Percentiles rank a stretch among this genome's conserved stretches.
phyloP scores from a whole-genome alignment of 1,140 invertebrate genomes.

The Episyrphus balteatus region DNA sequence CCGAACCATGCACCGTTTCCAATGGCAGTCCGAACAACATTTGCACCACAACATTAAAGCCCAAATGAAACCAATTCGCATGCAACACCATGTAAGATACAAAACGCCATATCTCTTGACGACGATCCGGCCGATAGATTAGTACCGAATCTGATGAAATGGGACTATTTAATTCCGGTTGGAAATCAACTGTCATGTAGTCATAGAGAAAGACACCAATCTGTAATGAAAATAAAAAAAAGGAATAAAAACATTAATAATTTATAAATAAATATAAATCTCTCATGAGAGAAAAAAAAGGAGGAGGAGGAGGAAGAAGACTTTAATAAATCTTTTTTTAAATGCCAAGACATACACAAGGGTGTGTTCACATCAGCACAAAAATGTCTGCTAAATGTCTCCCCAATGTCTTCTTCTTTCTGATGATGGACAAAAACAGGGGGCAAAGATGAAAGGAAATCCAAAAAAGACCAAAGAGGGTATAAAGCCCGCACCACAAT shows the following conservation, averaged over 20 bases:
- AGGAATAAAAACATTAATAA: not conserved
- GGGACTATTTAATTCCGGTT: conserved; percentile 71
- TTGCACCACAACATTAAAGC: conserved; percentile 90
- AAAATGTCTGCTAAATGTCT: no score
- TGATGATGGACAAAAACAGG: no score
- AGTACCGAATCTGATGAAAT: conserved; percentile 83
- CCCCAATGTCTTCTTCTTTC: no score
- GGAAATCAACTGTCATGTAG: conserved; percentile 56
- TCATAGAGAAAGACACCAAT: conserved; percentile 85
- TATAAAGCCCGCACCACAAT: no score
- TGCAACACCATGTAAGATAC: conserved; percentile 90
- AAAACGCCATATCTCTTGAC: conserved; percentile 86
- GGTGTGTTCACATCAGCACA: no score
- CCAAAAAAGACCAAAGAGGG: no score
- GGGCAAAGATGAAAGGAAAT: no score
- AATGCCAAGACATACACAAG: no score
- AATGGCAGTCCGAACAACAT: conserved; percentile 79
- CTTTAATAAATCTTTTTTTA: no score
- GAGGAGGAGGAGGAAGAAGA: no score
- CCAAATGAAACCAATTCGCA: conserved; percentile 89
- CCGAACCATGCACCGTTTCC: conserved; percentile 89
- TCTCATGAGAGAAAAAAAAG: no score
- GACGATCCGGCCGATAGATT: conserved; percentile 85
- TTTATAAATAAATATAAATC: no score
- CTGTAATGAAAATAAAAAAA: conserved; percentile 47